A percentile compares a stretch with the other conserved stretches of the same genome.
Evolutionary conservation across 2,888 invertebrate species (phyloP).

Genomic region (Mactromeris polynyma): DNA sequence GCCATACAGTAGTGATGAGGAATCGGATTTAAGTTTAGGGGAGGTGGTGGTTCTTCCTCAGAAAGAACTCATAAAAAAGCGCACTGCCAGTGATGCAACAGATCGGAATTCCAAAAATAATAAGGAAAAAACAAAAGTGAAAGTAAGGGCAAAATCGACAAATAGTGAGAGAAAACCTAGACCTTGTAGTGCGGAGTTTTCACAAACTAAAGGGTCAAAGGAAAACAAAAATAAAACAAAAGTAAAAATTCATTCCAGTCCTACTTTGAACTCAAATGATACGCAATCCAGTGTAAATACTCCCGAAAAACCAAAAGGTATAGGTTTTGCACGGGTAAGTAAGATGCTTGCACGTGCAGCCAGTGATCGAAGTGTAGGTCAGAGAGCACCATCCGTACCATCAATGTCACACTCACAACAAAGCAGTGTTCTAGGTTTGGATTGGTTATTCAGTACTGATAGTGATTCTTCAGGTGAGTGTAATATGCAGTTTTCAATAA

Average conservation of each 20-base stretch:
- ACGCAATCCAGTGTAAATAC: slow-evolving; percentile 29
- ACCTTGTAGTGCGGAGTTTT: slow-evolving; percentile 71
- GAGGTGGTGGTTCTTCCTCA: slow-evolving; percentile 65
- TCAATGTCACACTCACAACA: slow-evolving; percentile 73
- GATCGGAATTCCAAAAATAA: slow-evolving; percentile 29
- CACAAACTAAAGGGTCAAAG: slow-evolving; percentile 27
- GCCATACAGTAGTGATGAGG: slow-evolving; percentile 73
- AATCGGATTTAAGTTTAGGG: slow-evolving; percentile 75
- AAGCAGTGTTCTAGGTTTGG: slow-evolving; percentile 89
- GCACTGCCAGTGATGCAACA: slow-evolving; percentile 33
- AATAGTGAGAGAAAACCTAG: slow-evolving; percentile 54
- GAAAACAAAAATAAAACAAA: slow-evolving; percentile 47
- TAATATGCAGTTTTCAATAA: too few species aligned
- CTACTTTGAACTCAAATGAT: slow-evolving; percentile 48
- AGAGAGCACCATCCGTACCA: slow-evolving; percentile 30
- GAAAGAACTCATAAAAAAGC: slow-evolving; percentile 40
- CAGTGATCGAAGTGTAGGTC: slow-evolving; percentile 50
- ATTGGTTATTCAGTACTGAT: slow-evolving; percentile 90
- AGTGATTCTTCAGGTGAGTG: slow-evolving; percentile 80
- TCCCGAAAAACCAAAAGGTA: slow-evolving; percentile 61
- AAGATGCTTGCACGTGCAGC: slow-evolving; percentile 65
- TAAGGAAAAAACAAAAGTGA: slow-evolving; percentile 49
- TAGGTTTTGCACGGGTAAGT: slow-evolving; percentile 66
- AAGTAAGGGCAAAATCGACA: slow-evolving; percentile 51
- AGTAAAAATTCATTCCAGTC: slow-evolving; percentile 68